Percentiles rank a stretch among this genome's conserved stretches.
phyloP scores from a whole-genome alignment of 2,113 vertebrate genomes.

The Vicugna pacos region DNA sequence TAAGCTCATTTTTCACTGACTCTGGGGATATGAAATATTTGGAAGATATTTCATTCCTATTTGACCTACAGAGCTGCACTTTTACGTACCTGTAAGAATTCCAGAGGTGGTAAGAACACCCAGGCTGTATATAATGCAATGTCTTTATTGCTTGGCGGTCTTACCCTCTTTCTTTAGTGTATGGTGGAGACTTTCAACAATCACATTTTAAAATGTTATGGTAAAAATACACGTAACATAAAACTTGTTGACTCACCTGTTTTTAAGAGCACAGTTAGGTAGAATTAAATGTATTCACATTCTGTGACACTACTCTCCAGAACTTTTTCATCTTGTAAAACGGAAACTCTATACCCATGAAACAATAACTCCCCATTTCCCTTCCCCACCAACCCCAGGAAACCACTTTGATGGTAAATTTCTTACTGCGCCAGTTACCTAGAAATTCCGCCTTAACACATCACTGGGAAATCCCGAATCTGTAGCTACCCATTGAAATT shows the following conservation, averaged over 20 bases:
- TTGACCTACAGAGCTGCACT: background rate
- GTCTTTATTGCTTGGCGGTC: background rate
- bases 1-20: constrained; percentile 1
- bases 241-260: background rate
- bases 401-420: background rate
- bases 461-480: background rate
- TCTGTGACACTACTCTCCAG: background rate
- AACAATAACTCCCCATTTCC: background rate
- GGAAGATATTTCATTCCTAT: background rate
- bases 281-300: background rate
- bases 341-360: background rate
- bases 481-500: background rate
- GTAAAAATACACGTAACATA: background rate
- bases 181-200: background rate
- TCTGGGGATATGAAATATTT: background rate
- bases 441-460: background rate
- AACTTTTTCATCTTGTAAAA: background rate
- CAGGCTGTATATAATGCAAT: background rate
- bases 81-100: background rate
- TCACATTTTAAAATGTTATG: background rate
- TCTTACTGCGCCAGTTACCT: background rate
- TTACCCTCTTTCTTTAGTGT: background rate
- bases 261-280: background rate
- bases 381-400: too few relatives aligned
- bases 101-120: background rate